Conservation (phyloP, 2,113 vertebrate species). For the Campylorhamphus procurvoides region DNA sequence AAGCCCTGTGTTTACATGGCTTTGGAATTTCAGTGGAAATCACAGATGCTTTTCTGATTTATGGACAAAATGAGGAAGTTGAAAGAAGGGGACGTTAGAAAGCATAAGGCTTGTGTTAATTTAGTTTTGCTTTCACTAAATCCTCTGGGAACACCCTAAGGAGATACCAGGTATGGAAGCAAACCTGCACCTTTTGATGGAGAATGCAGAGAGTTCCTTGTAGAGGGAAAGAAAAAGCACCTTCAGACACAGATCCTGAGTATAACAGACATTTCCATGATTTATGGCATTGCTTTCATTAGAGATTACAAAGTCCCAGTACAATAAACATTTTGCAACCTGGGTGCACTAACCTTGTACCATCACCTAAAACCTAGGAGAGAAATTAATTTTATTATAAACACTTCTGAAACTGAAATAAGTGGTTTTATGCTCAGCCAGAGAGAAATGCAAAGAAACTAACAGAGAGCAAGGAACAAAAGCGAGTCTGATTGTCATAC, state of each 20-base stretch:
- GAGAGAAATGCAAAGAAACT: neutral
- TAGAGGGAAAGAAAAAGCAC: neutral
- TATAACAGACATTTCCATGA: neutral
- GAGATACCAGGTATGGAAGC: neutral
- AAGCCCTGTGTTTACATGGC: neutral
- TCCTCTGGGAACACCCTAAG: neutral
- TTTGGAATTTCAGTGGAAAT: neutral
- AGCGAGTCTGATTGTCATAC: neutral
- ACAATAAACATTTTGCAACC: slow-evolving; percentile 6
- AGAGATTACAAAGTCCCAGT: neutral
- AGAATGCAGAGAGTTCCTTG: neutral
- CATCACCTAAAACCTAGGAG: neutral
- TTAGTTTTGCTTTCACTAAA: neutral
- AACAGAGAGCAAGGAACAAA: neutral
- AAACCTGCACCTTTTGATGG: neutral
- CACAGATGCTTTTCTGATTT: neutral
- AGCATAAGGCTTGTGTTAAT: neutral
- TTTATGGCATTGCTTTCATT: neutral
- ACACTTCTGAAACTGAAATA: neutral
- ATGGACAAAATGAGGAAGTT: neutral
- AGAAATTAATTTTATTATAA: slow-evolving; percentile 1
- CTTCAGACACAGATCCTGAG: neutral
- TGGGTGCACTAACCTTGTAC: neutral
- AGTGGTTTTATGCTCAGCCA: neutral
- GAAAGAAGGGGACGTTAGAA: neutral